Evolutionary conservation across 2,888 invertebrate species (phyloP), one percentile per base, ranked within the genome.

Genomic region (Notodonta ziczac): DNA sequence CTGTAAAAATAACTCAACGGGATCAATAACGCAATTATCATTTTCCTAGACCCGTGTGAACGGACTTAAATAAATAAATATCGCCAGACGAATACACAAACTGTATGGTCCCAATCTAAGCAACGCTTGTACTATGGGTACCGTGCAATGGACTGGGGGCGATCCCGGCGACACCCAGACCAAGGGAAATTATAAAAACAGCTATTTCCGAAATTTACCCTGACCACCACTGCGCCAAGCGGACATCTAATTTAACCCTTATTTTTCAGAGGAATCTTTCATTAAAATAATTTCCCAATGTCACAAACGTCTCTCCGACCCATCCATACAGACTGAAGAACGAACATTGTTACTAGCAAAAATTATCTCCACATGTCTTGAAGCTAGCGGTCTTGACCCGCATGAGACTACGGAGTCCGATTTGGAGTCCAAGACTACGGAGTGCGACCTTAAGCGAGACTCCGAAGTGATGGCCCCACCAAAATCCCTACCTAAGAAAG

Each of bases 381-480:
- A 89, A 63, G 90, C 85, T 0, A 73, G 78, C 16, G 78, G 77
- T 0, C 71, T 78, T 58, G 86, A 86, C 12, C 69, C 76, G 0
- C 16, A 44, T 3, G 44, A 56, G 24, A 13, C 13, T 2, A 5
- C 12, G 5, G 87, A 87, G 46, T 78, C 82, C 0, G 74, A 74
- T 12, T n/a, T 72, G 12, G 75, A 75, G 12, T 70, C 73, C 0
- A 75, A 76, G 16, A 73, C 66, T 0, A 71, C 76, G 50, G 63
- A 65, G 16, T 67, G 51, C 39, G 74, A 74, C 59, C 6, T 58
- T 72, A 59, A 78, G 54, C 65, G 69, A 54, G 77, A 80, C 35
- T 73, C 69, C 4, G 85, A 87, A 63, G 78, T 87, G 0, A 91
- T 91, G 91, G 90, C 89, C 0, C 91, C 91, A 0, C 91, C 91